These are phyloP conservation scores for Guaruba guarouba DNA, from an alignment of 2,113 vertebrate genomes.

Conservation along the genomic window DNA sequence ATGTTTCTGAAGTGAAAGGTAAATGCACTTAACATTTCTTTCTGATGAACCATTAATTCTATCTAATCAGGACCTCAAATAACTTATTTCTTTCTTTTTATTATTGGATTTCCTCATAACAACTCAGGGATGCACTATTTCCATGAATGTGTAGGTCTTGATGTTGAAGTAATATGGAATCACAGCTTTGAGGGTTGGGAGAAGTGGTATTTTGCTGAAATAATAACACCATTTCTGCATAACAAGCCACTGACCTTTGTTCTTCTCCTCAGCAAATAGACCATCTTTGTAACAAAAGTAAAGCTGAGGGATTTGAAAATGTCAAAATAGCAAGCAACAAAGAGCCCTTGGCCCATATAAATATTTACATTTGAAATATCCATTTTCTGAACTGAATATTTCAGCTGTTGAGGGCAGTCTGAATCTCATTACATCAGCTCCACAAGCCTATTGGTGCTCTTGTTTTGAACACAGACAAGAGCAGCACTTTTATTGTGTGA, in stretches of 20 bases:
- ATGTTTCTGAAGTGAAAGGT: not conserved
- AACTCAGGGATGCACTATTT: not conserved
- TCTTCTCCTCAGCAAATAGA: conserved; percentile 44
- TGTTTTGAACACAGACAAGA: conserved; percentile 62
- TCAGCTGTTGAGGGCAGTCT: conserved; percentile 58
- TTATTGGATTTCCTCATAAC: not conserved
- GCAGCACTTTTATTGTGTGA: conserved; percentile 35
- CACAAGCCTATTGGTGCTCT: conserved; percentile 25
- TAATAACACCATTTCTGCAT: conserved; percentile 38
- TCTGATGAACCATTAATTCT: not conserved
- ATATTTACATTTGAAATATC: conserved; percentile 69
- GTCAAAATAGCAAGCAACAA: conserved; percentile 51
- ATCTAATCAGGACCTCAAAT: not conserved
- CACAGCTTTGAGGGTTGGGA: not conserved
- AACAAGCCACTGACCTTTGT: conserved; percentile 34
- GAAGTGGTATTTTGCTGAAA: conserved; percentile 28
- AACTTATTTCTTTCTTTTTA: not conserved
- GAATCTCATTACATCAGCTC: conserved; percentile 48
- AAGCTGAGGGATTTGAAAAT: conserved; percentile 55
- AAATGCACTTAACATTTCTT: not conserved
- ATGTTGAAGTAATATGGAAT: not conserved
- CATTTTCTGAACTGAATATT: conserved; percentile 52
- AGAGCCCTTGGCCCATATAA: conserved; percentile 56
- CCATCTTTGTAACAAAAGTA: conserved; percentile 38
- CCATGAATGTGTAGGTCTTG: not conserved